Conservation (phyloP, 2,113 vertebrate genomes). For the Marcusenius ussheri region DNA sequence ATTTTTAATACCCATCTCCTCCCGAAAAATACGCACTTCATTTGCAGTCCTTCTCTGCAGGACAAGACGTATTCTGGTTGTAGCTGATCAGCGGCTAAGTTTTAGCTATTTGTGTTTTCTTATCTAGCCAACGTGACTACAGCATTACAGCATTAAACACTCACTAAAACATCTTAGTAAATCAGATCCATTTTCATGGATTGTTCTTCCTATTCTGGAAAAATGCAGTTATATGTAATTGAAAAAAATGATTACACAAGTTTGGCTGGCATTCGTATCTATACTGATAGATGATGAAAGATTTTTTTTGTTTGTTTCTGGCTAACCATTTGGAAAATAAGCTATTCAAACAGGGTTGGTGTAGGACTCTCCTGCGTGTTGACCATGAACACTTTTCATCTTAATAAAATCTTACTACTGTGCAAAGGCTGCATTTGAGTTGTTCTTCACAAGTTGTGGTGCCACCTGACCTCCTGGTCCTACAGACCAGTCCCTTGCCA, state of each 20-base stretch:
- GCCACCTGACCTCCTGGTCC: background rate
- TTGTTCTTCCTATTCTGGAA: background rate
- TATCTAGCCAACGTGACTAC: background rate
- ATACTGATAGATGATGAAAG: background rate
- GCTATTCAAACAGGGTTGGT: background rate
- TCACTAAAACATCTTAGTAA: background rate
- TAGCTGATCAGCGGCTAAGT: background rate
- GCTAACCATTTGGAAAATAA: background rate
- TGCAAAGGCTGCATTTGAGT: slow-evolving; percentile 10
- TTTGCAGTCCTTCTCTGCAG: background rate
- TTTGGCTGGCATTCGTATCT: background rate
- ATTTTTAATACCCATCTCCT: background rate
- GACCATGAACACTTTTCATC: slow-evolving; percentile 34
- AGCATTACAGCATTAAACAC: background rate
- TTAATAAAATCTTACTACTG: slow-evolving; percentile 41
- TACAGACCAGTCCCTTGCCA: background rate
- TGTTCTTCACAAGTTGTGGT: background rate
- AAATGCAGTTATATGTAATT: background rate
- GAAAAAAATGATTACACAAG: background rate
- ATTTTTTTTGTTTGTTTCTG: background rate
- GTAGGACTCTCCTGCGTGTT: slow-evolving; percentile 37
- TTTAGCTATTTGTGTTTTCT: background rate
- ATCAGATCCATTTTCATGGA: background rate
- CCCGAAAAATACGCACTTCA: background rate
- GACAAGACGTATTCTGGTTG: background rate